Conservation (phyloP, 2,888 invertebrate genomes). For the Tigriopus californicus region DNA sequence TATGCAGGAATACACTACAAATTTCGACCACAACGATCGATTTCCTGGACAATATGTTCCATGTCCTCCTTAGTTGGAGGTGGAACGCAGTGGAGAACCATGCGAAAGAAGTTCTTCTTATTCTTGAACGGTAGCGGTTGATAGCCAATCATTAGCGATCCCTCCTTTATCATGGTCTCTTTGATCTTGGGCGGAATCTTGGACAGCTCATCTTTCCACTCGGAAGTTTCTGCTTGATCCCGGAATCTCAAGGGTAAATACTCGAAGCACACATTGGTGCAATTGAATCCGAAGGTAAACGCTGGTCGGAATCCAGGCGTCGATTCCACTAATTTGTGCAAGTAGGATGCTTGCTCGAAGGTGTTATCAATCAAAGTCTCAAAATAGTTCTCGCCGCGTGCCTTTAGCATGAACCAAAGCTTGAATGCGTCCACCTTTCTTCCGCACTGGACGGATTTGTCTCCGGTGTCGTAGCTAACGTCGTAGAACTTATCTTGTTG, state of each 20-base stretch:
- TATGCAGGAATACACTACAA: background rate
- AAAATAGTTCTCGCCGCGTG: conserved; percentile 45
- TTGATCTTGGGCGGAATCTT: conserved; percentile 40
- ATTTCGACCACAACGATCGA: conserved; percentile 38
- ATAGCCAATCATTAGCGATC: conserved; percentile 55
- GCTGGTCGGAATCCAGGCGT: background rate
- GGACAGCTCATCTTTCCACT: conserved; percentile 36
- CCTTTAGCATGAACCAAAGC: conserved; percentile 80
- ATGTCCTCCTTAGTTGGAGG: conserved; percentile 37
- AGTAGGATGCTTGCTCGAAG: conserved; percentile 29
- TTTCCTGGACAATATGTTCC: conserved; percentile 41
- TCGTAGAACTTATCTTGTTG: conserved; percentile 71
- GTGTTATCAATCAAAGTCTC: conserved; percentile 41
- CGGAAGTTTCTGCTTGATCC: conserved; percentile 28
- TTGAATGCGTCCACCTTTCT: conserved; percentile 81
- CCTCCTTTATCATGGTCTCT: conserved; percentile 42
- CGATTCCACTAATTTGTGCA: background rate
- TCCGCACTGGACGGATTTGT: conserved; percentile 75
- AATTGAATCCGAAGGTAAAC: conserved; percentile 36
- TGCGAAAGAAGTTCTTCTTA: conserved; percentile 52
- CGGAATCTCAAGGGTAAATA: conserved; percentile 45
- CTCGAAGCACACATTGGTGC: conserved; percentile 80
- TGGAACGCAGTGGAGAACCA: conserved; percentile 54
- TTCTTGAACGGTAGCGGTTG: conserved; percentile 42
- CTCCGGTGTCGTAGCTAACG: conserved; percentile 54